Base-by-base conservation (phyloP, 2,888 invertebrate genomes). In the Xiphydria camelus region DNA sequence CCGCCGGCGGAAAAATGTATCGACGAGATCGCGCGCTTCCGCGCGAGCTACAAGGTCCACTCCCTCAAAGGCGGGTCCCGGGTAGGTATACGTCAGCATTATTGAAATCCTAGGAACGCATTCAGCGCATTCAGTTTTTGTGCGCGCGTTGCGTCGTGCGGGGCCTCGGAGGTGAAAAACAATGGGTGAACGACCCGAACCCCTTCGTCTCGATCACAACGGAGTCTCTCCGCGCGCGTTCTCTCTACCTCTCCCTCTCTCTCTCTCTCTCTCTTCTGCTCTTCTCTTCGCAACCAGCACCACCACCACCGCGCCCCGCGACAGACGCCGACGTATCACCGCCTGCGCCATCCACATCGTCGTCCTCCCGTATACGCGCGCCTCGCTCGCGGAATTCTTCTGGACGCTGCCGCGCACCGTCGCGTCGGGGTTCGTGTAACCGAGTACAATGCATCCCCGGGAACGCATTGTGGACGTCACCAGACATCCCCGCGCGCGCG, bases 321-420 rank as follows among this genome's bases (percentile, higher is more conserved):
- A 2, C 4, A 10, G 26, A n/a, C 26, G 20, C 14, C 38, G 14
- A 49, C 48, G 47, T 51, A 55, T 18, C 14, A 15, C 33, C n/a
- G 33, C 17, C 17, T 6, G n/a, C 23, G 23, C 7, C 23, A n/a
- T 6, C 23, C 7, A 23, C 23, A n/a, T n/a, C 23, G 23, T 7
- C 23, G 23, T 23, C 23, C 7, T n/a, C n/a, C 23, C 23, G 23
- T n/a, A n/a, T 6, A 23, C 7, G n/a, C 6, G 23, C n/a, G n/a
- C n/a, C n/a, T n/a, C 6, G n/a, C n/a, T 56, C 53, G 57, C 61
- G 59, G 60, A 64, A 64, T 66, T 59, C 59, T 62, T 65, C 58
- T 46, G 49, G 61, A 52, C 57, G 50, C 46, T 46, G 50, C 47
- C 51, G 53, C n/a, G n/a, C 57, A 44, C 39, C 53, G 55, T 51